Evolutionary conservation across 1,140 invertebrate species (phyloP).

Genomic region (Sitophilus oryzae): DNA sequence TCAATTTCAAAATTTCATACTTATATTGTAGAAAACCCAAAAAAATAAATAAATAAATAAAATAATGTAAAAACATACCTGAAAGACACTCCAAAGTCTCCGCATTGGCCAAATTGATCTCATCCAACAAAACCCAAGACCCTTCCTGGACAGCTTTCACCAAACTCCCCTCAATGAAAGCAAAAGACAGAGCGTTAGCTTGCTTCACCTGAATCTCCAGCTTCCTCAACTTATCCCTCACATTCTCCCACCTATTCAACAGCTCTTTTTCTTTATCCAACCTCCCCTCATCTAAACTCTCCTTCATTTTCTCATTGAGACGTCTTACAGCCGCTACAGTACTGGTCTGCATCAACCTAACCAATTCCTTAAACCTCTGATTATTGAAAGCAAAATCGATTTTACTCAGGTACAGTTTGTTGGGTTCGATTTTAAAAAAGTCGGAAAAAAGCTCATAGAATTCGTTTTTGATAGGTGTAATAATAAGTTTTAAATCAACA

Average conservation of each 20-base stretch:
- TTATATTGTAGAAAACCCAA: background rate
- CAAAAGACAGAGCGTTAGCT: constrained; percentile 74
- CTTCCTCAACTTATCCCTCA: constrained; percentile 66
- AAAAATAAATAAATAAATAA: background rate
- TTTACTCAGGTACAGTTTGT: constrained; percentile 77
- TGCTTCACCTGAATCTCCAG: constrained; percentile 63
- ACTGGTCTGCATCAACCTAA: constrained; percentile 73
- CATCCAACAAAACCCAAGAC: constrained; percentile 93
- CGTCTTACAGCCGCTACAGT: constrained; percentile 61
- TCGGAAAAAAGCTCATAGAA: constrained; percentile 78
- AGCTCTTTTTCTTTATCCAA: constrained; percentile 41
- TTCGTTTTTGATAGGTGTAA: constrained; percentile 72
- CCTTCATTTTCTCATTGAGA: constrained; percentile 7
- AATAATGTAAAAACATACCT: constrained; percentile 5
- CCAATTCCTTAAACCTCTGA: constrained; percentile 64
- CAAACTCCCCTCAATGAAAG: constrained; percentile 89
- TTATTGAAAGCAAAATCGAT: constrained; percentile 69
- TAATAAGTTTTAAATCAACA: constrained; percentile 79
- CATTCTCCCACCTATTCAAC: constrained; percentile 45
- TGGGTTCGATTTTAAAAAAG: constrained; percentile 75
- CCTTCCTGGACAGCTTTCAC: constrained; percentile 85
- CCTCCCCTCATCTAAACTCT: constrained; percentile 23
- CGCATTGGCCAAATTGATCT: constrained; percentile 94
- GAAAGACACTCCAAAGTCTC: constrained; percentile 95
- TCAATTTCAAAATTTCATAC: too few relatives aligned